Percentiles rank a stretch among this genome's conserved stretches.
Conservation (phyloP, 2,888 invertebrate genomes). For the Mythimna albipuncta region DNA sequence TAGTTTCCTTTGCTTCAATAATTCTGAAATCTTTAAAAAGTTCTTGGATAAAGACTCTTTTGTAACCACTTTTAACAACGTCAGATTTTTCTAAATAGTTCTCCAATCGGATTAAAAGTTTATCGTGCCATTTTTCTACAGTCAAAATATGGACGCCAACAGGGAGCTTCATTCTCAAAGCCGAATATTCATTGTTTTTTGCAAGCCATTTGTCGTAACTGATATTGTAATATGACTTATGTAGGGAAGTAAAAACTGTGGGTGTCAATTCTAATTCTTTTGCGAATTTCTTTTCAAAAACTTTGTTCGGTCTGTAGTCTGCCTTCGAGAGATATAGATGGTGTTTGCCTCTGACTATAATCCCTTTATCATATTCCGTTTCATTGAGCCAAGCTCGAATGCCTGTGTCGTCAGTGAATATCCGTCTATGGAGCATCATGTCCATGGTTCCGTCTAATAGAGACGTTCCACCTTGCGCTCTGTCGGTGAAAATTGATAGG, state of each 20-base stretch:
- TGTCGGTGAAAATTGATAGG: constrained; percentile 93
- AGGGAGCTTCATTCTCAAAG: constrained; percentile 91
- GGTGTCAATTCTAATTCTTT: constrained; percentile 78
- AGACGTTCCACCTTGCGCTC: constrained; percentile 95
- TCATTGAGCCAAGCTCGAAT: constrained; percentile 70
- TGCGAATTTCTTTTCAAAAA: constrained; percentile 82
- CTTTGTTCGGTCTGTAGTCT: constrained; percentile 72
- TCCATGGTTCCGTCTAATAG: constrained; percentile 94
- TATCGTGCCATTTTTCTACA: constrained; percentile 93
- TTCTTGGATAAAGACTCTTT: constrained; percentile 89
- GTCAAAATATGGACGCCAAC: constrained; percentile 94
- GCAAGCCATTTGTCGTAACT: constrained; percentile 79
- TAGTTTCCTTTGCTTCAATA: constrained; percentile 91
- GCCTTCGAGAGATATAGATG: constrained; percentile 77
- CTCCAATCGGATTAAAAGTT: constrained; percentile 93
- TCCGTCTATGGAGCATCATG: constrained; percentile 95
- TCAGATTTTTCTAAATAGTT: constrained; percentile 94
- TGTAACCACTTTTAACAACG: constrained; percentile 85
- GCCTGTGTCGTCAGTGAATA: constrained; percentile 94
- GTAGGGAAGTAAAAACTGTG: constrained; percentile 64
- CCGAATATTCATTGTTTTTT: constrained; percentile 79
- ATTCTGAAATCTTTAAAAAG: constrained; percentile 91
- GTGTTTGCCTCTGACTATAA: constrained; percentile 76
- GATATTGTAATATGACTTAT: constrained; percentile 38
- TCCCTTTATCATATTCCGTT: constrained; percentile 66